These are phyloP conservation scores for Zaprionus lachaisei DNA, from an alignment of 1,140 invertebrate genomes.

Conservation along the genomic window DNA sequence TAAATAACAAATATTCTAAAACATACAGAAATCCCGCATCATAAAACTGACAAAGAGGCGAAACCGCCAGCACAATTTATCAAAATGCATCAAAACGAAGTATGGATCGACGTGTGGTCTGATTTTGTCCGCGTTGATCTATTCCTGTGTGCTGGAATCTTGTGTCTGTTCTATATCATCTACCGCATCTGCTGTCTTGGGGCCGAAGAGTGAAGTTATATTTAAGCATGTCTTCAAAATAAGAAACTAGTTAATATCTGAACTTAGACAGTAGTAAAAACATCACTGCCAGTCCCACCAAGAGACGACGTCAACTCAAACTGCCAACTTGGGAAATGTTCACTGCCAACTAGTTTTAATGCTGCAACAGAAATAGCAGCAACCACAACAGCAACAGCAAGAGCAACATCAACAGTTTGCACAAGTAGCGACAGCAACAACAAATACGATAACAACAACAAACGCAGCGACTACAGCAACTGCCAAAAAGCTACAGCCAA, in stretches of 20 bases:
- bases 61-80: constrained; percentile 2
- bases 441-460: constrained; percentile 14
- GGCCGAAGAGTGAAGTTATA: no score
- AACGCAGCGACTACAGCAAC: constrained; percentile 11
- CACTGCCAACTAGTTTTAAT: constrained; percentile 40
- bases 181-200: neutral
- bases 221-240: neutral
- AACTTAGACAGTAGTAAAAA: neutral
- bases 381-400: neutral
- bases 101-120: neutral
- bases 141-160: neutral
- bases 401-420: neutral
- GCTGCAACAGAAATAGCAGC: neutral
- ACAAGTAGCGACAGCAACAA: neutral
- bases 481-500: constrained; percentile 7
- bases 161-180: neutral
- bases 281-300: constrained; percentile 19
- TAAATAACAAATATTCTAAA: neutral
- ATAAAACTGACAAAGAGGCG: neutral
- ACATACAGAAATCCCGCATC: neutral
- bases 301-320: constrained; percentile 1
- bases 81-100: neutral
- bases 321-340: constrained; percentile 53
- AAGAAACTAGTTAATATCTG: no score
- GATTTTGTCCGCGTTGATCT: neutral